Base-by-base conservation (phyloP, 2,888 invertebrate genomes). In the Holacanthella duospinosa region DNA sequence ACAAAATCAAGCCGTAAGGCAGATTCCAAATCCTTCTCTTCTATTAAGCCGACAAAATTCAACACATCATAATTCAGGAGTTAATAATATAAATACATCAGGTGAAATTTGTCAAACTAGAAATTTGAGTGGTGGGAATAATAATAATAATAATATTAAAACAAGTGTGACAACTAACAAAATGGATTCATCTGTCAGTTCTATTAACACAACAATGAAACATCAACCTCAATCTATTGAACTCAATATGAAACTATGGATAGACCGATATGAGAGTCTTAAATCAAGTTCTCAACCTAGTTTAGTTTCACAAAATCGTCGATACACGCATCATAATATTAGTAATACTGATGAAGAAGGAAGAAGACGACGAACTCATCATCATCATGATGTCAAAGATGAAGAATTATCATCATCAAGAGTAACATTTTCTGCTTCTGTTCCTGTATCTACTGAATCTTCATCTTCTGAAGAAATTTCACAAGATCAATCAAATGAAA, bases 21-120 rank as follows among this genome's bases (percentile, higher is more conserved):
- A 82, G 71, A 84, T 85, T 67, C 84, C 84, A 3, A 84, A 84
- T 76, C 84, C 84, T 3, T 83, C 83, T 60, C 79, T 82, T 9
- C 70, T 84, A 70, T 80, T 83, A 48, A 79, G 81, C 69, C 80
- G 83, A 65, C 82, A 83, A 72, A 80, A 28, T 64, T 61, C 61
- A 29, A 60, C n/a, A 27, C 59, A 44, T 59, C 61, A 43, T 57
- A 56, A 61, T 25, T 54, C 65, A 62, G 28, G 43, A 43, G 43
- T n/a, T 44, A n/a, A 55, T 54, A 29, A 25, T 48, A 60, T 29
- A 36, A 60, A 62, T 53, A 62, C n/a, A 3, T 3, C 43, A 48
- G 62, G 9, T 16, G 36, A 36, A 16, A 36, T 6, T 6, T 9
- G 6, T 6, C 9, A 16, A 16, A 36, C 16, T 36, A n/a, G n/a